Conservation (phyloP, 2,113 vertebrate species). For the Pandion haliaetus region DNA sequence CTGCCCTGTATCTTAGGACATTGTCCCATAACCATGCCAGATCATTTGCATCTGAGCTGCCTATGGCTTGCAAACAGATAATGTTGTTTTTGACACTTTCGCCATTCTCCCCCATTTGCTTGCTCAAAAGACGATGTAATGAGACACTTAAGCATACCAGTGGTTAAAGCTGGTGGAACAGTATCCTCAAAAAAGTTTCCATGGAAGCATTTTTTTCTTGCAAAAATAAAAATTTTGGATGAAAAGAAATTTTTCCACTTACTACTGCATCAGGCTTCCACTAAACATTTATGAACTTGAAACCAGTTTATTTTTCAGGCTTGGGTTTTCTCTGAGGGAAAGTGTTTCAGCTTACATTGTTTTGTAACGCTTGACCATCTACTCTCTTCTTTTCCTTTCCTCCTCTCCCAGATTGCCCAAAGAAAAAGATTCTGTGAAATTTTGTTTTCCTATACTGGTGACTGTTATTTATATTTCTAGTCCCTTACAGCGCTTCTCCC, state of each 20-base stretch:
- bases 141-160: neutral
- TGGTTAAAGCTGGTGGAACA: neutral
- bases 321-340: neutral
- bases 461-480: constrained; percentile 18
- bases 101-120: neutral
- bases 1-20: neutral
- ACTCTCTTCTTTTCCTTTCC: neutral
- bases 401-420: neutral
- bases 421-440: neutral
- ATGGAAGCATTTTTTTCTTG: neutral
- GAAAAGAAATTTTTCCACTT: neutral
- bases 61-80: neutral
- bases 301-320: neutral
- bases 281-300: neutral
- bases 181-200: neutral
- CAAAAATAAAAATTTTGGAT: neutral
- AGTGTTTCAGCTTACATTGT: neutral
- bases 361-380: neutral
- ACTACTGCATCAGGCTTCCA: neutral
- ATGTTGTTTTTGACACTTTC: neutral
- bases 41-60: rapidly evolving
- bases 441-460: neutral
- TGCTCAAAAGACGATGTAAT: neutral
- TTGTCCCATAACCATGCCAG: neutral
- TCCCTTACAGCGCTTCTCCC: neutral